A percentile compares a stretch with the other conserved stretches of the same genome.
These are phyloP conservation scores for Lacanobia wlatinum DNA, from an alignment of 2,888 invertebrate genomes.

Conservation along the genomic window DNA sequence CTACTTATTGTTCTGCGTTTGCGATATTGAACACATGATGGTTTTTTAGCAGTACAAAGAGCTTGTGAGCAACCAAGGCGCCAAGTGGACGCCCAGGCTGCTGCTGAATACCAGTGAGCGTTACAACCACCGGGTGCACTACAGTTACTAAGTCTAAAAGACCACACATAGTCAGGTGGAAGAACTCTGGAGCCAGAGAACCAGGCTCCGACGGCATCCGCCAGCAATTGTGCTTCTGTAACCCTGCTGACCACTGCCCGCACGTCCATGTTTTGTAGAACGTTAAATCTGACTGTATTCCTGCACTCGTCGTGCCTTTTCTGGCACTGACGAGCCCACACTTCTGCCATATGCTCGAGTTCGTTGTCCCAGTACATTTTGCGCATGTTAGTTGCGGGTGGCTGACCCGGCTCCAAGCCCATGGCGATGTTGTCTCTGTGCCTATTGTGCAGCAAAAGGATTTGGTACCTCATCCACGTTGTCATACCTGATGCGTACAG, in stretches of 20 bases:
- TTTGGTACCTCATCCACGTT: constrained; percentile 86
- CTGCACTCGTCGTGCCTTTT: constrained; percentile 88
- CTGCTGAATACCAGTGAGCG: constrained; percentile 85
- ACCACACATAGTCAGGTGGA: constrained; percentile 82
- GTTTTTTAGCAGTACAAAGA: constrained; percentile 81
- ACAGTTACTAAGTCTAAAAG: constrained; percentile 82
- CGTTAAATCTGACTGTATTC: constrained; percentile 85
- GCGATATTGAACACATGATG: constrained; percentile 80
- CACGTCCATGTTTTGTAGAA: constrained; percentile 87
- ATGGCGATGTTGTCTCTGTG: constrained; percentile 87
- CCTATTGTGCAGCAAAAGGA: constrained; percentile 85
- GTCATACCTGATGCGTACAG: constrained; percentile 87
- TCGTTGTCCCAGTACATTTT: constrained; percentile 90
- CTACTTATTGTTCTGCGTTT: constrained; percentile 70
- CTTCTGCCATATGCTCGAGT: constrained; percentile 85
- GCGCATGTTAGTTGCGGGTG: constrained; percentile 88
- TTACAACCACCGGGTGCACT: constrained; percentile 86
- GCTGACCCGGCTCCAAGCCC: constrained; percentile 87
- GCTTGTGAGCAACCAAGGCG: constrained; percentile 86
- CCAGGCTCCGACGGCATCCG: constrained; percentile 87
- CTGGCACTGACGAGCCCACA: constrained; percentile 88
- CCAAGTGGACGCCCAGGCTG: constrained; percentile 88
- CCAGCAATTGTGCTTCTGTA: constrained; percentile 85
- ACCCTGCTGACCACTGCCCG: constrained; percentile 81
- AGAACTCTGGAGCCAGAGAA: constrained; percentile 85